Evolutionary conservation across 2,888 invertebrate genomes (phyloP), one percentile per base, ranked within the genome.

Genomic region (Nomada ruficornis): DNA sequence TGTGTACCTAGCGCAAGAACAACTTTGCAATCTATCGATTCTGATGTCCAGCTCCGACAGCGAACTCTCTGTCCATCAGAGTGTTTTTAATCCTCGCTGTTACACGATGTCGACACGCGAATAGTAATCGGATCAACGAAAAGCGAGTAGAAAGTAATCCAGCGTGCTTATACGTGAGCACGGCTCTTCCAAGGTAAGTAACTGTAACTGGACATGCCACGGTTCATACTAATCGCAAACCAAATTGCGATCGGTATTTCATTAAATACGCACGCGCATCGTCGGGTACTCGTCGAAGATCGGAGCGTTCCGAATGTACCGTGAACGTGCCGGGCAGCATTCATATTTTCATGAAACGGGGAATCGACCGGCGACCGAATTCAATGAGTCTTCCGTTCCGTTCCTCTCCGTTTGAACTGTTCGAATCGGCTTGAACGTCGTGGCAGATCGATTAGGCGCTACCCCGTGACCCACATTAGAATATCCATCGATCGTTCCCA

Each of bases 191-290:
- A 64, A 44, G 69, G 59, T 90, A 92, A 91, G 59, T 90, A 92
- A 91, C 91, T 90, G 91, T 91, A 91, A 70, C 73, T 67, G 68
- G 75, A 36, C 68, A 77, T 82, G 87, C 75, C 47, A 81, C 55
- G 81, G 79, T 82, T 89, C 90, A 92, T 93, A 91, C 91, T 90
- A 91, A 92, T 79, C 84, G 85, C 82, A 89, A 74, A 78, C 88
- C 88, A 89, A 90, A 91, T 91, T 47, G 86, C 84, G 84, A 83
- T 80, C 86, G 84, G 82, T 83, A 87, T 90, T 85, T 83, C 76
- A 83, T 84, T 83, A 83, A 90, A 89, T 88, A 84, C 81, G 50
- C 29, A 69, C 50, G 62, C 71, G 29, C 71, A 84, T 86, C 76
- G 64, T 63, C 62, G 62, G 64, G 26, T 68, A 52, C 36, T 69